A percentile compares a stretch with the other conserved stretches of the same genome.
These are phyloP conservation scores for Auanema sp. DNA, from an alignment of 2,888 invertebrate genomes.

Conservation along the genomic window DNA sequence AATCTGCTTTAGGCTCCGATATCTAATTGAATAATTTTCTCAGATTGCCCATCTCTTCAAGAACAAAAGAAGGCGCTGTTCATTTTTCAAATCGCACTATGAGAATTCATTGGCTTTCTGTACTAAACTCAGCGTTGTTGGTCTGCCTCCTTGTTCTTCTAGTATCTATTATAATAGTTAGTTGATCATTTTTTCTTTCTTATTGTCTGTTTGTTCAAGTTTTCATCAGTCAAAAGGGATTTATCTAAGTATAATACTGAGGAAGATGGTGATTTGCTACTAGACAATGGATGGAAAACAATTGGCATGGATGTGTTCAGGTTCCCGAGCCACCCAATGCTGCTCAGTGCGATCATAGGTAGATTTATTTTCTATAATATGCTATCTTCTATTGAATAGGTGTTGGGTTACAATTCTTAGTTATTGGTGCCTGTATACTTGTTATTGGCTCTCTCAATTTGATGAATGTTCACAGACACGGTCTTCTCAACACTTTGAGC, in stretches of 20 bases:
- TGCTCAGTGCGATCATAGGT: constrained; percentile 69
- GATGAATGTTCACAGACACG: constrained; percentile 69
- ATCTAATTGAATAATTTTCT: background rate
- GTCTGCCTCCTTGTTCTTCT: constrained; percentile 68
- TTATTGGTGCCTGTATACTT: constrained; percentile 67
- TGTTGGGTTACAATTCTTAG: constrained; percentile 68
- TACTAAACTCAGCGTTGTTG: constrained; percentile 69
- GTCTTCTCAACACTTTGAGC: constrained; percentile 67
- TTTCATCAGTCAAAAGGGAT: constrained; percentile 22
- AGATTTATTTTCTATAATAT: no score
- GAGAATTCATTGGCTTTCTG: constrained; percentile 70
- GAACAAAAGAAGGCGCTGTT: constrained; percentile 64
- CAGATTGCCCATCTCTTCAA: constrained; percentile 12
- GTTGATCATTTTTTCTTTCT: constrained; percentile 32
- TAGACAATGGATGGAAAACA: constrained; percentile 69
- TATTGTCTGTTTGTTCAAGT: background rate
- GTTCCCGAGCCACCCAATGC: constrained; percentile 66
- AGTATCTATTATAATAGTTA: constrained; percentile 68
- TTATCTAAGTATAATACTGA: constrained; percentile 31
- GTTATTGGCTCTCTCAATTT: constrained; percentile 67
- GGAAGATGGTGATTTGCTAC: constrained; percentile 65
- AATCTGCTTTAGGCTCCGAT: background rate
- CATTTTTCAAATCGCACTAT: constrained; percentile 68
- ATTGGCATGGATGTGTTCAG: constrained; percentile 69
- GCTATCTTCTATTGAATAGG: constrained; percentile 63